Base-by-base conservation (phyloP, 2,113 vertebrate genomes). In the Grammomys surdaster region DNA sequence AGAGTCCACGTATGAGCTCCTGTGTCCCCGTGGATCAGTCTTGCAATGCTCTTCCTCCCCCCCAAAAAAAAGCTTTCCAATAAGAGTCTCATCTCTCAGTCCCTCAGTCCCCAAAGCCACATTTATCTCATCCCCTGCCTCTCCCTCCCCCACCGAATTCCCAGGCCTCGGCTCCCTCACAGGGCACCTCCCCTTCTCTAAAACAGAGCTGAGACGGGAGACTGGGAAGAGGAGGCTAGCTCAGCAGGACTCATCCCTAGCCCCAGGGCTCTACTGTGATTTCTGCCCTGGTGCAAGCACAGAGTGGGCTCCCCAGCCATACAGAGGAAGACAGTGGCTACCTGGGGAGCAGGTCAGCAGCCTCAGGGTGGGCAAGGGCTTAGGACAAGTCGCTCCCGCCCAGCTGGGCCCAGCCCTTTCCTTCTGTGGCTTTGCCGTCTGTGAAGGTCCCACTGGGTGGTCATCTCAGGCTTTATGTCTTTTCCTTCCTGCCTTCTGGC, bases 21-120 rank as follows among this genome's bases (percentile, higher is more conserved):
- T 0, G 1, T 72, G 65, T 36, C 43, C 67, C 33, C 0, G 0
- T 0, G 3, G 12, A 70, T 84, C 10, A 48, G 7, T 48, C 58
- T 72, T 19, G 70, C 36, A 75, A 43, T 60, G n/a, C 8, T 28
- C 3, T 67, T 77, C 73, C 63, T 46, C 26, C 7, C 17, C 28
- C 70, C 36, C 10, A 63, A 8, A 63, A 67, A 69, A 33, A 40
- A 36, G 31, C 5, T n/a, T 31, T 67, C 28, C 88, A 56, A 31
- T 7, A 65, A 95, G 36, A 60, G 54, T 58, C 77, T 13, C 5
- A 6, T 63, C 67, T 76, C 36, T 24, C 0, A 14, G 65, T 67
- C 58, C 26, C 28, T 24, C 0, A 14, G 65, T 67, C 65, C 22
- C 40, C 70, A 65, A 70, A 94, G 33, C 93, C 70, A 63, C 76